A percentile compares a stretch with the other conserved stretches of the same genome.
These are phyloP conservation scores for Acanthurus lineatus DNA, from an alignment of 2,797 vertebrate genomes.

Conservation along the genomic window DNA sequence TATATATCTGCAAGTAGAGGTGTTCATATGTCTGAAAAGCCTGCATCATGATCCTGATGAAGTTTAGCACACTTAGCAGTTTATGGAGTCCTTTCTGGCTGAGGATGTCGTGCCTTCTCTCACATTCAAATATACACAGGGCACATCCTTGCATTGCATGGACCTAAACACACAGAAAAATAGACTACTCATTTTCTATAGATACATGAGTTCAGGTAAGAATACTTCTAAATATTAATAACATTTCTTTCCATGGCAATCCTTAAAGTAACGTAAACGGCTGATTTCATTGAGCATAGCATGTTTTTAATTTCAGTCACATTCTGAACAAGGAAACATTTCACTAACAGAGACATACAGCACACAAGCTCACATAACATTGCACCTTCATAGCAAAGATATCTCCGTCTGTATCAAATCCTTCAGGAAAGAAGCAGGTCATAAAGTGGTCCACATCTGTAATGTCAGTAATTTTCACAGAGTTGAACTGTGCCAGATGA, in stretches of 20 bases:
- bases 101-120: constrained; percentile 81
- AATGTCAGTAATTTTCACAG: constrained; percentile 81
- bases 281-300: neutral
- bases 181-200: too few species aligned
- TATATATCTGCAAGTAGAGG: constrained; percentile 93
- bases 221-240: constrained; percentile 13
- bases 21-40: constrained; percentile 89
- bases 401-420: constrained; percentile 85
- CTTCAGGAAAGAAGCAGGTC: constrained; percentile 89
- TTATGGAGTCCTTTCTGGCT: constrained; percentile 83
- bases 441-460: constrained; percentile 86
- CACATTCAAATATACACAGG: constrained; percentile 89
- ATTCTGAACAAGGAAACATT: neutral
- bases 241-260: neutral
- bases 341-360: constrained; percentile 12
- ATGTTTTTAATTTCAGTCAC: neutral
- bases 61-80: constrained; percentile 87
- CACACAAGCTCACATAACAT: constrained; percentile 35
- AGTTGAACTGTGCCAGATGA: constrained; percentile 86
- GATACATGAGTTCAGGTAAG: neutral
- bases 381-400: constrained; percentile 84
- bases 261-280: constrained; percentile 1
- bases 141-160: constrained; percentile 88
- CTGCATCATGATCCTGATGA: constrained; percentile 90
- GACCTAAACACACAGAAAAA: constrained; percentile 80